Conservation (phyloP, 2,113 vertebrate genomes). For the Peromyscus maniculatus region DNA sequence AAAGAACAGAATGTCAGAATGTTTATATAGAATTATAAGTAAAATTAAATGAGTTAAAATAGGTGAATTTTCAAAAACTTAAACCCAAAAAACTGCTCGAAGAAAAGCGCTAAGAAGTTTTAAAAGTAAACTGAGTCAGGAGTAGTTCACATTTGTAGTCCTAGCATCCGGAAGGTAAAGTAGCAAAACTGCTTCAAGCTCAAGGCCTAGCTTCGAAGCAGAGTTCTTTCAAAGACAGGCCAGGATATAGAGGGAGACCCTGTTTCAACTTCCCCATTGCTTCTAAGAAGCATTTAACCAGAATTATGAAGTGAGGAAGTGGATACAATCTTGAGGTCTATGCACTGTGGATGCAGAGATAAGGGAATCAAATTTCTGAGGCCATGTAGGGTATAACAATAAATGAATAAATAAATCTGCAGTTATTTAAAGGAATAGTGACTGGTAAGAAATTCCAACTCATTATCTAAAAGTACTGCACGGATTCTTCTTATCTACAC, state of each 20-base stretch:
- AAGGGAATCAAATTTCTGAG: not conserved
- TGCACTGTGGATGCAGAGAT: not conserved
- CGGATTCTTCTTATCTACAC: not conserved
- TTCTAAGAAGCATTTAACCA: not conserved
- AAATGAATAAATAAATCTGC: not conserved
- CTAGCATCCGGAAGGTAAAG: not conserved
- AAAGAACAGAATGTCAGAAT: conserved; percentile 18
- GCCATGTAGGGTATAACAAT: not conserved
- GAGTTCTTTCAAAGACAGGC: not conserved
- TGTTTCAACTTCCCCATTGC: not conserved
- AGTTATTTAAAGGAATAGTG: not conserved
- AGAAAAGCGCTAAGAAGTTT: not conserved
- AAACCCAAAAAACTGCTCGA: not conserved
- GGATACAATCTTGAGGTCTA: not conserved
- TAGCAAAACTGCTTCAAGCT: not conserved
- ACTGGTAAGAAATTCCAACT: not conserved
- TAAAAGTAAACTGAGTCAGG: not conserved
- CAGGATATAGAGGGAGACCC: not conserved
- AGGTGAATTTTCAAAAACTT: conserved; percentile 39
- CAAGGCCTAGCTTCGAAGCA: not conserved
- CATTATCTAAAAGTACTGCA: not conserved
- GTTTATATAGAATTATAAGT: conserved; percentile 36
- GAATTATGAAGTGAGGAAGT: not conserved
- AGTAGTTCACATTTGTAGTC: not conserved
- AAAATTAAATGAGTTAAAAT: not conserved